Conservation (phyloP, 2,888 invertebrate species). For the Smittia sp. region DNA sequence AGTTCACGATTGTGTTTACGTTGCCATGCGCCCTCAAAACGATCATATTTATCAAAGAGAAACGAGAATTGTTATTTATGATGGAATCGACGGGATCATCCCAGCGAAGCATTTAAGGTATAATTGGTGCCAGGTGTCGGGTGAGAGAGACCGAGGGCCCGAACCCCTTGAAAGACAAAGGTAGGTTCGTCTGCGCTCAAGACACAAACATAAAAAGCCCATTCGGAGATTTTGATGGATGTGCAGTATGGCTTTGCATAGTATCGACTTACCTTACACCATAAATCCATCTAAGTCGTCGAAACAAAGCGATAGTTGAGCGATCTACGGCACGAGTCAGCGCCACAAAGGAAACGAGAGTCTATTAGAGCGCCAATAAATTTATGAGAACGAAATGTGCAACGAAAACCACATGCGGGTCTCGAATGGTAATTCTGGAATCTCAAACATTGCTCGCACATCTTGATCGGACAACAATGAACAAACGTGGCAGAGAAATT, state of each 20-base stretch:
- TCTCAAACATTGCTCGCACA: not conserved
- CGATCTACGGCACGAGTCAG: constrained; percentile 6
- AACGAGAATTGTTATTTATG: constrained; percentile 29
- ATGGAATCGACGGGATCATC: constrained; percentile 33
- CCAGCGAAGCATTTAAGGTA: constrained; percentile 6
- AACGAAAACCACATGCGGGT: constrained; percentile 39
- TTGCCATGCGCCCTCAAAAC: constrained; percentile 18
- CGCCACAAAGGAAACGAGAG: not conserved
- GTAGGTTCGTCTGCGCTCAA: constrained; percentile 6
- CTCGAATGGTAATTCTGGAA: constrained; percentile 16
- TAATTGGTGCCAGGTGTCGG: constrained; percentile 37
- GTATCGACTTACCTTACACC: constrained; percentile 33
- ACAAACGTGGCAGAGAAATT: constrained; percentile 29
- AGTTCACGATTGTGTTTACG: constrained; percentile 13
- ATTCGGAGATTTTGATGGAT: constrained; percentile 17
- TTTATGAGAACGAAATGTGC: constrained; percentile 20
- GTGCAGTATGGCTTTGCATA: constrained; percentile 40
- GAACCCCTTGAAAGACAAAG: constrained; percentile 25
- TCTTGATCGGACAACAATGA: not conserved
- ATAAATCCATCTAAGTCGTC: constrained; percentile 18
- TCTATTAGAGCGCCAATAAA: constrained; percentile 14
- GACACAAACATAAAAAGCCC: not conserved
- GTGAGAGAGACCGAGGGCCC: not conserved
- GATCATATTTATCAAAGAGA: constrained; percentile 18
- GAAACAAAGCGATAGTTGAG: constrained; percentile 1